Conservation (phyloP, 2,113 vertebrate species). For the Pedionomus torquatus region DNA sequence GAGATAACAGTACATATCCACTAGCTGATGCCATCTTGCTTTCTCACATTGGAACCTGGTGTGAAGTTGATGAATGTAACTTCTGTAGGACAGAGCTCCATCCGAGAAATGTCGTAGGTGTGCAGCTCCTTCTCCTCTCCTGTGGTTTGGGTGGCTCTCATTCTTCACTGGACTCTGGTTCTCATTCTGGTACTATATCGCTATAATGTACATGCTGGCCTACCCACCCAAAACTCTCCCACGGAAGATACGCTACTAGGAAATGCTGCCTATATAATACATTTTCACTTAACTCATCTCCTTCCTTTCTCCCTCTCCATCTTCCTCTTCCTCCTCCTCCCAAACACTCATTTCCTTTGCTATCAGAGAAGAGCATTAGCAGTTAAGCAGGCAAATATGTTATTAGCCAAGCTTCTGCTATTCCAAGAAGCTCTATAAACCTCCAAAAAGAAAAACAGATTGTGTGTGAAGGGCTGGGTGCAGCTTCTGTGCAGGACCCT, state of each 20-base stretch:
- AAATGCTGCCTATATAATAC: background rate
- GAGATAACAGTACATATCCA: fast-evolving
- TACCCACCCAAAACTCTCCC: background rate
- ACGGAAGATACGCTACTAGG: background rate
- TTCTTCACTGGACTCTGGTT: background rate
- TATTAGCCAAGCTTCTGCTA: background rate
- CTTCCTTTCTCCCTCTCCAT: background rate
- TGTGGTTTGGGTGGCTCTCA: background rate
- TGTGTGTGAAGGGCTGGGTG: background rate
- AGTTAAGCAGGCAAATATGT: background rate
- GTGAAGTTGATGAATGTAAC: background rate
- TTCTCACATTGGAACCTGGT: background rate
- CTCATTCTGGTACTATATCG: background rate
- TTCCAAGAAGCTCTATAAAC: background rate
- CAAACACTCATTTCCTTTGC: background rate
- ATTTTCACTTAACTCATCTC: background rate
- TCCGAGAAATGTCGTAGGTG: background rate
- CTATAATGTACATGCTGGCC: background rate
- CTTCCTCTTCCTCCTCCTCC: background rate
- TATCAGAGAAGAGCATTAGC: background rate
- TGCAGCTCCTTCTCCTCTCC: background rate
- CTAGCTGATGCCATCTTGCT: background rate
- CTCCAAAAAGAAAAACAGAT: background rate
- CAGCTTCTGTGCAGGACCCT: background rate
- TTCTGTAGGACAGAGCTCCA: background rate